phyloP scores from a whole-genome alignment of 2,113 vertebrate species.

The Scomber scombrus region DNA sequence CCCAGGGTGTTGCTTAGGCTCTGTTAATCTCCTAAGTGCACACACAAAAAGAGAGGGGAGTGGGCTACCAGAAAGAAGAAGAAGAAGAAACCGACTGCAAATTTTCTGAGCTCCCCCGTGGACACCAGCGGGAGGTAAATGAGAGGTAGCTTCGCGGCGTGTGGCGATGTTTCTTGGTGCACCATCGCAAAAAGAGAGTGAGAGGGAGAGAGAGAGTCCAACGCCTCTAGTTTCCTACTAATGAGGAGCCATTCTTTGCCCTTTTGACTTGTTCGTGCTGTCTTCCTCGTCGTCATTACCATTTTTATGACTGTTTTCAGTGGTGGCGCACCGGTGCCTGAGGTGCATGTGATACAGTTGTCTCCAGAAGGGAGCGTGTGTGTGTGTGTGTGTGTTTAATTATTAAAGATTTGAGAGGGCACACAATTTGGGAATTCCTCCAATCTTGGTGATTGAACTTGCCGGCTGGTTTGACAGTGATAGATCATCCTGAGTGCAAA shows the following conservation, averaged over 20 bases:
- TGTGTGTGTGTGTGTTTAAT: slow-evolving; percentile 39
- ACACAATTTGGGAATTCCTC: slow-evolving; percentile 23
- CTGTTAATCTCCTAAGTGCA: slow-evolving; percentile 74
- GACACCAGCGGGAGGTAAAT: slow-evolving; percentile 72
- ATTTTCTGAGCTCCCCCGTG: slow-evolving; percentile 45
- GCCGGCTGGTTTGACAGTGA: slow-evolving; percentile 20
- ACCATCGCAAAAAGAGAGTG: background rate
- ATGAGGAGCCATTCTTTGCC: slow-evolving; percentile 67
- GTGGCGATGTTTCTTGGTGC: slow-evolving; percentile 46
- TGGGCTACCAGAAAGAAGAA: slow-evolving; percentile 22
- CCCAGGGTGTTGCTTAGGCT: slow-evolving; percentile 61
- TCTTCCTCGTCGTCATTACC: slow-evolving; percentile 45
- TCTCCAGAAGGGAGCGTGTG: slow-evolving; percentile 4
- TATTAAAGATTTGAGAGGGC: slow-evolving; percentile 45
- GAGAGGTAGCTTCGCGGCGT: slow-evolving; percentile 52
- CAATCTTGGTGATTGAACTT: slow-evolving; percentile 17
- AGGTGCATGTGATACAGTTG: slow-evolving; percentile 33
- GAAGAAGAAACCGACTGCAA: slow-evolving; percentile 30
- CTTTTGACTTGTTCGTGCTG: slow-evolving; percentile 55
- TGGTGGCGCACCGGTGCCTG: slow-evolving; percentile 5
- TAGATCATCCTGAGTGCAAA: background rate
- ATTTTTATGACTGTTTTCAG: slow-evolving; percentile 53
- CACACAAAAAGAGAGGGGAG: slow-evolving; percentile 45
- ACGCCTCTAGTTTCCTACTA: slow-evolving; percentile 58
- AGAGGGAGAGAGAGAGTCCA: slow-evolving; percentile 17